Conservation (phyloP, 2,113 vertebrate species). For the Forbesichthys papilliferus region DNA sequence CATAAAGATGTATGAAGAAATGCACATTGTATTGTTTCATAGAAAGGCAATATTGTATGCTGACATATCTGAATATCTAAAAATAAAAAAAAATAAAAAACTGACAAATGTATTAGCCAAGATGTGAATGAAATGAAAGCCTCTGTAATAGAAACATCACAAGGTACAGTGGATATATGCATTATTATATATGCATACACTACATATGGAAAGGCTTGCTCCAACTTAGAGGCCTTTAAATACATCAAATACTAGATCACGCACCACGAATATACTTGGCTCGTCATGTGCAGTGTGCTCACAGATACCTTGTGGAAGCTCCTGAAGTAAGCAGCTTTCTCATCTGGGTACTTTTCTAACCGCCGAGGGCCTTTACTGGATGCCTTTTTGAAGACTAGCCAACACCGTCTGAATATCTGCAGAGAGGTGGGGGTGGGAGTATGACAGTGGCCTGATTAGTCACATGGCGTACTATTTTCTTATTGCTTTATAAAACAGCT, state of each 20-base stretch:
- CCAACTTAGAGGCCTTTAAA: background rate
- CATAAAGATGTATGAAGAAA: background rate
- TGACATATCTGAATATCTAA: background rate
- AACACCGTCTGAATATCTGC: constrained; percentile 96
- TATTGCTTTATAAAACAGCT: no score
- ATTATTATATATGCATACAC: background rate
- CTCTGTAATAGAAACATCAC: no score
- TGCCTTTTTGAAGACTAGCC: constrained; percentile 98
- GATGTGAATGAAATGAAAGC: no score
- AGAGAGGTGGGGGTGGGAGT: constrained; percentile 57
- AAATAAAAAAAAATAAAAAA: background rate
- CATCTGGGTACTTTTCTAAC: constrained; percentile 98
- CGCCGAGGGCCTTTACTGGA: constrained; percentile 97
- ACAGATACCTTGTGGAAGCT: constrained; percentile 92
- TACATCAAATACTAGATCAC: background rate
- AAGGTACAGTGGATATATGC: background rate
- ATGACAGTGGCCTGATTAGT: background rate
- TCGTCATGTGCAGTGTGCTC: constrained; percentile 14
- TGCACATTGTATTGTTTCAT: background rate
- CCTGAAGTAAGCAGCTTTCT: constrained; percentile 97
- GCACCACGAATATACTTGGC: background rate
- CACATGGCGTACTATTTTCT: background rate
- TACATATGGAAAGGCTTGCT: background rate
- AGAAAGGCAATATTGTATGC: background rate
- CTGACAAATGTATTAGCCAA: no score